Percentiles rank a stretch among this genome's conserved stretches.
Conservation (phyloP, 2,797 vertebrate species). For the Rhinophrynus dorsalis region DNA sequence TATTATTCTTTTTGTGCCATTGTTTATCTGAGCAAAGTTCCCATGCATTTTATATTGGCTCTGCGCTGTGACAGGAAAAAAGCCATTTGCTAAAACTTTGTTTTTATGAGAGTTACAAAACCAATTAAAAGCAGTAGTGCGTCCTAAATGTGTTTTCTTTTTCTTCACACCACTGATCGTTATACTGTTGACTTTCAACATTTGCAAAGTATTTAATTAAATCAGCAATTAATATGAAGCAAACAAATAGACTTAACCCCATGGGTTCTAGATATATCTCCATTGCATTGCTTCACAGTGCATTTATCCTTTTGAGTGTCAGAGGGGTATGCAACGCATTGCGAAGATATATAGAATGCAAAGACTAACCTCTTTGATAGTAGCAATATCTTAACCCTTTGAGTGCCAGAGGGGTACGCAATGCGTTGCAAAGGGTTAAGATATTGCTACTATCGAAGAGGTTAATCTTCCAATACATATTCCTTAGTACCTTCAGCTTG, state of each 20-base stretch:
- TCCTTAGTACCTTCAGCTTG: not conserved
- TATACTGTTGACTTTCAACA: conserved; percentile 38
- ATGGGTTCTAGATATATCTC: too few species aligned
- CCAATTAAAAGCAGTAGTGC: conserved; percentile 40
- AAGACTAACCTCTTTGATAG: too few species aligned
- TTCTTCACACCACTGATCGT: conserved; percentile 41
- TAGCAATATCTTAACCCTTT: too few species aligned
- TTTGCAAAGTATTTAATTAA: conserved; percentile 39
- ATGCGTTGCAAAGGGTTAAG: too few species aligned
- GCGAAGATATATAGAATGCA: conserved; percentile 8
- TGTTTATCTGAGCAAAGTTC: too few species aligned
- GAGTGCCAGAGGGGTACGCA: too few species aligned
- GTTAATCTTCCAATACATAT: too few species aligned
- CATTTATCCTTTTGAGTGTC: too few species aligned
- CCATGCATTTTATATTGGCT: conserved; percentile 5
- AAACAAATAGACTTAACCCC: conserved; percentile 26
- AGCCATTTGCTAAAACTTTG: conserved; percentile 39
- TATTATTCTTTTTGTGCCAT: too few species aligned
- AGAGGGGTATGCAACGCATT: too few species aligned
- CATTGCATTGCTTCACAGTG: too few species aligned
- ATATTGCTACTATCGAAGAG: too few species aligned
- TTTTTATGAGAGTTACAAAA: conserved; percentile 28
- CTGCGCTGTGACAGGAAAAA: conserved; percentile 18
- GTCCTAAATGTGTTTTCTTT: conserved; percentile 38
- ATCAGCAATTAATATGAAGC: conserved; percentile 36